Evolutionary conservation across 2,888 invertebrate species (phyloP).

Genomic region (Perizoma affinitatum): DNA sequence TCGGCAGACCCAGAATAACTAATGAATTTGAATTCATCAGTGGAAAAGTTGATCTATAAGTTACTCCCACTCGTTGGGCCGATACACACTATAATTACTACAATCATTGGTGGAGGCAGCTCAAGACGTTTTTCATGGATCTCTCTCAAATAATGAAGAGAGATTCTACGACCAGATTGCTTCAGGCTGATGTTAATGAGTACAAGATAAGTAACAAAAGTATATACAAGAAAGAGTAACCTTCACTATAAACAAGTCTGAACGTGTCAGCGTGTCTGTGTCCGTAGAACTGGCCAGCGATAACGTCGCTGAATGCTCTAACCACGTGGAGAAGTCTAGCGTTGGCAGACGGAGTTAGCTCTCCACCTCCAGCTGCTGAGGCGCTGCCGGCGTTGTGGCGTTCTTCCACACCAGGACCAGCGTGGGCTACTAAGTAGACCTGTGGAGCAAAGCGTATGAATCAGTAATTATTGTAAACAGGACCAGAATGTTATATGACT

Average conservation of each 20-base stretch:
- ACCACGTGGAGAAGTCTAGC: conserved; percentile 89
- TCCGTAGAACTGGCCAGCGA: conserved; percentile 96
- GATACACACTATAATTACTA: too few species aligned
- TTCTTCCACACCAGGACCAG: conserved; percentile 95
- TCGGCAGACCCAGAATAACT: too few species aligned
- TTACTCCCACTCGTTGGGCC: too few species aligned
- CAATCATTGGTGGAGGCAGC: too few species aligned
- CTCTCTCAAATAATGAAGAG: too few species aligned
- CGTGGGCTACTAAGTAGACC: conserved; percentile 96
- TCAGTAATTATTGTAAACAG: too few species aligned
- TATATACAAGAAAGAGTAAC: conserved; percentile 38
- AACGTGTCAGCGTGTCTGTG: conserved; percentile 97
- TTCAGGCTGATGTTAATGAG: too few species aligned
- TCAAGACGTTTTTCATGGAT: too few species aligned
- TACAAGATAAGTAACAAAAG: not conserved
- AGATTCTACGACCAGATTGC: too few species aligned
- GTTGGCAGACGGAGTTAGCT: conserved; percentile 89
- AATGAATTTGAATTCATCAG: too few species aligned
- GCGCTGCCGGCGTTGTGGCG: conserved; percentile 88
- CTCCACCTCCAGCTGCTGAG: conserved; percentile 79
- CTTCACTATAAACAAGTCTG: conserved; percentile 90
- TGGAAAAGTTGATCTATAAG: too few species aligned
- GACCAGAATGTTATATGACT: too few species aligned
- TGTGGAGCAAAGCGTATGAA: conserved; percentile 56
- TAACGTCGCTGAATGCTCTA: conserved; percentile 90